Evolutionary conservation across 1,140 invertebrate species (phyloP).

Genomic region (Parapsyche elsis): DNA sequence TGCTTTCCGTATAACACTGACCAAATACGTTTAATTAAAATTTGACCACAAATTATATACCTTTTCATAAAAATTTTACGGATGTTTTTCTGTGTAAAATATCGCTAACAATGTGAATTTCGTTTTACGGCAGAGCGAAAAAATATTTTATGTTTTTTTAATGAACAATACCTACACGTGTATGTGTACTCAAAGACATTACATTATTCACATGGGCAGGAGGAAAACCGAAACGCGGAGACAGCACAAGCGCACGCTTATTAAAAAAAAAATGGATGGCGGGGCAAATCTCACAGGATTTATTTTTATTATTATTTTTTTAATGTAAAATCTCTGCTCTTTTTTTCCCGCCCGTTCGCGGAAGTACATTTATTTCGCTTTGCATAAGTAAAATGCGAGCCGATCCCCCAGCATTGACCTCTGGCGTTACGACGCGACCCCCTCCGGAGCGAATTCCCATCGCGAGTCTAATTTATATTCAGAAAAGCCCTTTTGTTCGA

Average conservation of each 20-base stretch:
- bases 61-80: not conserved
- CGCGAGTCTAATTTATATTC: slow-evolving; percentile 48
- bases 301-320: slow-evolving; percentile 24
- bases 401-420: slow-evolving; percentile 12
- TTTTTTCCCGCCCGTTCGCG: not conserved
- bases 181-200: not conserved
- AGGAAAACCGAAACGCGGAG: slow-evolving; percentile 6
- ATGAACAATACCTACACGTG: slow-evolving; percentile 20
- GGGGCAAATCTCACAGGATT: slow-evolving; percentile 20
- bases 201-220: not conserved
- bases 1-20: not conserved
- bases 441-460: slow-evolving; percentile 8
- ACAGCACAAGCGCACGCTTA: not conserved
- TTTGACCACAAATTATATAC: not conserved
- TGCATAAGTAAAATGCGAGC: slow-evolving; percentile 10
- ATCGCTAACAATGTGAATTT: not conserved
- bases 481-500: slow-evolving; percentile 44
- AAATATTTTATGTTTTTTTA: slow-evolving; percentile 15
- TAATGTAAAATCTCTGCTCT: not conserved
- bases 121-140: not conserved
- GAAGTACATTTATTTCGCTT: slow-evolving; percentile 4
- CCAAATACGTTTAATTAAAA: slow-evolving; percentile 24
- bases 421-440: not conserved
- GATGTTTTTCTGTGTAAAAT: not conserved
- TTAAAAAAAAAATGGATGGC: slow-evolving; percentile 29